Evolutionary conservation across 1,140 invertebrate species (phyloP), one percentile per base, ranked within the genome.

Genomic region (Drosophila dunni): DNA sequence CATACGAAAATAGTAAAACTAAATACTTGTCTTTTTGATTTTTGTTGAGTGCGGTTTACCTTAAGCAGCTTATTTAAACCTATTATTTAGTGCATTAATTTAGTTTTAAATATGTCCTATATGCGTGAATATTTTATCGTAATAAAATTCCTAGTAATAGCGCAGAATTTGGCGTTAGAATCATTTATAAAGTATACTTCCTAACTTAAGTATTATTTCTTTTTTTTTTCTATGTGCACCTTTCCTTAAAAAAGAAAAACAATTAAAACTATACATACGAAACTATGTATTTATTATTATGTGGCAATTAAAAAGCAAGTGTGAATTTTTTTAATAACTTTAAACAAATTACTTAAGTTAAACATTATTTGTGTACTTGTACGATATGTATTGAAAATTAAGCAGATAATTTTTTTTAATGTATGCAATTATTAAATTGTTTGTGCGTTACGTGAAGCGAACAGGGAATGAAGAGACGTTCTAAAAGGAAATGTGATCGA

Each of bases 401-500:
- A 50, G 48, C 45, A 50, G 66, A 72, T 29, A 57, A n/a, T n/a
- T n/a, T n/a, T n/a, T 50, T 57, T 50, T 65, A 69, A 62, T 69
- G 46, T 71, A 65, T 61, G 36, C 54, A 72, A 72, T 53, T 67
- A 65, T 66, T 57, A 40, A 64, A 74, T 67, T 76, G 62, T 65
- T 77, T 78, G 51, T 78, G 65, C 58, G 64, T 81, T 85, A 76
- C 58, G 72, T 68, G 62, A 84, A 75, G 80, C 45, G 84, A 83
- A 83, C 77, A 83, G 84, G 84, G 84, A 89, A 69, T 61, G 81
- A 57, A 76, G 71, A 89, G 86, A 89, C 70, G 81, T 89, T 89
- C 70, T 86, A 60, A 81, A 89, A 85, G 80, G 83, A 91, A 89
- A 91, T 91, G 88, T 91, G 88, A 91, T 91, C 89, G 89, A 91